These are phyloP conservation scores for Periophthalmus magnuspinnatus DNA, from an alignment of 2,797 vertebrate species.

Conservation along the genomic window DNA sequence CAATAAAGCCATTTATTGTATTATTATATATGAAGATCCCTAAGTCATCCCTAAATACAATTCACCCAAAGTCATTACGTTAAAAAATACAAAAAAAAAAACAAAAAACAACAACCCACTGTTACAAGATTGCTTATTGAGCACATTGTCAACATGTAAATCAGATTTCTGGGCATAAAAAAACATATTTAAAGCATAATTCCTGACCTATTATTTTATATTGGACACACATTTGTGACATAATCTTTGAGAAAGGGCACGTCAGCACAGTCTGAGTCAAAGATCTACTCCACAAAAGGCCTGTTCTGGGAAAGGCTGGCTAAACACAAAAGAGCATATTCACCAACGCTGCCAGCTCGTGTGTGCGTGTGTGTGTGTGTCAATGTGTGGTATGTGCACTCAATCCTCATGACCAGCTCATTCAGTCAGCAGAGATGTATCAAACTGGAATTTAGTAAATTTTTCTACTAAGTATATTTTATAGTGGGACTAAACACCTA, in stretches of 20 bases:
- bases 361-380: constrained; percentile 18
- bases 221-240: constrained; percentile 12
- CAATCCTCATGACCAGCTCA: constrained; percentile 53
- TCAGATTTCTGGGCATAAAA: background rate
- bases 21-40: too few species aligned
- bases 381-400: constrained; percentile 20
- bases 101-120: too few species aligned
- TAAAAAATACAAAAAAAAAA: too few species aligned
- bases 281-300: constrained; percentile 46
- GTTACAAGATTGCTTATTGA: too few species aligned
- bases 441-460: too few species aligned
- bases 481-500: too few species aligned
- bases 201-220: background rate
- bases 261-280: constrained; percentile 28
- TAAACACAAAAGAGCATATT: constrained; percentile 59
- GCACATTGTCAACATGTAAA: background rate
- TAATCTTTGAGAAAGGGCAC: constrained; percentile 17
- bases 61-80: too few species aligned
- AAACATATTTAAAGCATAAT: background rate
- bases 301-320: constrained; percentile 39
- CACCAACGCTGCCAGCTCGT: constrained; percentile 23
- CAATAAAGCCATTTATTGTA: too few species aligned
- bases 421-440: too few species aligned
- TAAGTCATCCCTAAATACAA: too few species aligned
- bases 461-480: too few species aligned